phyloP scores from a whole-genome alignment of 2,888 invertebrate genomes.

The Diarsia brunnea region DNA sequence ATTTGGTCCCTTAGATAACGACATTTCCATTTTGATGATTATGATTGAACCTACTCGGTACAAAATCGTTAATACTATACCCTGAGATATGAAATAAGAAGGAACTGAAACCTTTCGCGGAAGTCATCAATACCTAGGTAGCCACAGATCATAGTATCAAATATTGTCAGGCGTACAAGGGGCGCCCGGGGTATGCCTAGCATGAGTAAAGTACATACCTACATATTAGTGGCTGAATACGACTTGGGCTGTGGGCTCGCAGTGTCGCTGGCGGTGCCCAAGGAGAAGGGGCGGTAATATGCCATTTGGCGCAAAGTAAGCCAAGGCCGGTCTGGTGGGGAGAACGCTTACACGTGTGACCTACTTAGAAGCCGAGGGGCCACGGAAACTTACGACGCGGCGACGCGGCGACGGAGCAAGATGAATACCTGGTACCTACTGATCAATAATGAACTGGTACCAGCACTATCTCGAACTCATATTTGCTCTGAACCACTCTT shows the following conservation, averaged over 20 bases:
- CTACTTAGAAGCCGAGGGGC: slow-evolving; percentile 85
- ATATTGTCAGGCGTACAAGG: background rate
- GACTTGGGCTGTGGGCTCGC: slow-evolving; percentile 61
- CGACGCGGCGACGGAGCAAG: slow-evolving; percentile 79
- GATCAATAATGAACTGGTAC: slow-evolving; percentile 79
- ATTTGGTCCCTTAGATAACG: background rate
- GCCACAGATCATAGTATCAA: background rate
- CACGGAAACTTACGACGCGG: slow-evolving; percentile 81
- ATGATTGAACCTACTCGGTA: background rate
- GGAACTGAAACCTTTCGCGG: background rate
- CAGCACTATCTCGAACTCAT: slow-evolving; percentile 40
- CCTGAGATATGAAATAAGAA: background rate
- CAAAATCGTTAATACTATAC: background rate
- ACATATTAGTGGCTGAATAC: slow-evolving; percentile 34
- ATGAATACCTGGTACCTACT: slow-evolving; percentile 73
- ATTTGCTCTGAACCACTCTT: slow-evolving; percentile 26
- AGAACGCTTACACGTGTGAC: slow-evolving; percentile 91
- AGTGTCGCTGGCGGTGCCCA: slow-evolving; percentile 50
- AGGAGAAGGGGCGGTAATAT: slow-evolving; percentile 85
- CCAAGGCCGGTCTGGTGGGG: slow-evolving; percentile 90
- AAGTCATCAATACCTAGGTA: background rate
- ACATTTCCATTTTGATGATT: background rate
- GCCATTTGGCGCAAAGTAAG: slow-evolving; percentile 87
- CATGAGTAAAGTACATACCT: background rate
- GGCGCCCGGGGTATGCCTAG: background rate